Conservation (phyloP, 2,797 vertebrate genomes). For the Acestrorhynchus altus region DNA sequence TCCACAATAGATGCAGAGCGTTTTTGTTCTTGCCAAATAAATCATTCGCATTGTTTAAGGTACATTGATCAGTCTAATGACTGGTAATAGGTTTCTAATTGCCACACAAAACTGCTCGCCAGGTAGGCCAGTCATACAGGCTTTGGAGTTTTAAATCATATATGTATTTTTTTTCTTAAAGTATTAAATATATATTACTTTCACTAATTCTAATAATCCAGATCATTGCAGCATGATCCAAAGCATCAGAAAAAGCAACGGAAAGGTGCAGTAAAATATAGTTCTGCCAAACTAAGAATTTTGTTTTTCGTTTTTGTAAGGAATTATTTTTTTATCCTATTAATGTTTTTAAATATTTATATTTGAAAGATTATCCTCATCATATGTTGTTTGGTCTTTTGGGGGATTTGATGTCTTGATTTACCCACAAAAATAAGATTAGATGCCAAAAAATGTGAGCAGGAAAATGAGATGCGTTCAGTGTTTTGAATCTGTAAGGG, state of each 20-base stretch:
- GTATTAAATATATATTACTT: neutral
- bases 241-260: neutral
- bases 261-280: neutral
- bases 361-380: neutral
- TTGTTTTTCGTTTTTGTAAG: neutral
- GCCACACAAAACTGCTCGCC: slow-evolving; percentile 88
- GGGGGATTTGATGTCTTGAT: neutral
- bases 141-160: neutral
- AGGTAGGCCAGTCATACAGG: slow-evolving; percentile 73
- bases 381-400: neutral
- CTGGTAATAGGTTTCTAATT: slow-evolving; percentile 99
- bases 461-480: neutral
- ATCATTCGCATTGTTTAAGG: slow-evolving; percentile 98
- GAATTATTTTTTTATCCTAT: neutral
- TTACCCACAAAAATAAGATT: neutral
- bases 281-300: neutral
- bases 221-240: neutral
- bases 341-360: neutral
- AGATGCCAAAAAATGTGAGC: neutral
- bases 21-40: slow-evolving; percentile 88
- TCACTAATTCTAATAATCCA: neutral
- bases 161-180: neutral
- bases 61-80: slow-evolving; percentile 99
- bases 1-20: slow-evolving; percentile 83
- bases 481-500: neutral